Evolutionary conservation across 2,888 invertebrate genomes (phyloP).

Genomic region (Melanostoma scalare): DNA sequence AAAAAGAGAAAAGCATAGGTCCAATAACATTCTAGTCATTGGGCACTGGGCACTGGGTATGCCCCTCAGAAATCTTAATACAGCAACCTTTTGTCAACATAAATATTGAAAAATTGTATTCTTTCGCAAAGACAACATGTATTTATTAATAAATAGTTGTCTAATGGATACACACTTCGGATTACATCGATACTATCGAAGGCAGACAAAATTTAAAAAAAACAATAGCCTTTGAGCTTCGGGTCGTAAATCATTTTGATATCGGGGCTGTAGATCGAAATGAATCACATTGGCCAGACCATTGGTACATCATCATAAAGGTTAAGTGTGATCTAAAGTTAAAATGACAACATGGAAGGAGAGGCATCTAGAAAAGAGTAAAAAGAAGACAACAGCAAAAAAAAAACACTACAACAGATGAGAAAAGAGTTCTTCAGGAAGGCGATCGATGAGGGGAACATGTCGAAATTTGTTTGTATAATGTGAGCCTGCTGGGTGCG

Average conservation of each 20-base stretch:
- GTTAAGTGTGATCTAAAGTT: conserved; percentile 64
- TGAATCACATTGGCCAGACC: conserved; percentile 55
- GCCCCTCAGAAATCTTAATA: background rate
- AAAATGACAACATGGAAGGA: conserved; percentile 66
- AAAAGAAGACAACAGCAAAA: background rate
- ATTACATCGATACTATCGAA: conserved; percentile 14
- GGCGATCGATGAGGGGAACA: conserved; percentile 70
- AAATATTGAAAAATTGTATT: conserved; percentile 34
- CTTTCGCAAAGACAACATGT: conserved; percentile 28
- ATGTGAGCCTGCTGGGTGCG: conserved; percentile 68
- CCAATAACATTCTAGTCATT: background rate
- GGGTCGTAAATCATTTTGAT: conserved; percentile 66
- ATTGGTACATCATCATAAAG: conserved; percentile 15
- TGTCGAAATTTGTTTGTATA: conserved; percentile 72
- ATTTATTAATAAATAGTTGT: conserved; percentile 47
- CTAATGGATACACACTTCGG: conserved; percentile 33
- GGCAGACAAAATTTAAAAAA: conserved; percentile 1
- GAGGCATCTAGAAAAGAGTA: conserved; percentile 35
- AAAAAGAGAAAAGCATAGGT: background rate
- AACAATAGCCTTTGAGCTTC: conserved; percentile 13
- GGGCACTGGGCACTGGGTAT: conserved; percentile 3
- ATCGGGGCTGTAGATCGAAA: conserved; percentile 59
- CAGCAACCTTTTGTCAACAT: conserved; percentile 7
- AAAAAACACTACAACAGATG: conserved; percentile 29
- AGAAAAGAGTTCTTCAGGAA: conserved; percentile 61